Conservation (phyloP, 2,113 vertebrate genomes). For the Varanus komodoensis region DNA sequence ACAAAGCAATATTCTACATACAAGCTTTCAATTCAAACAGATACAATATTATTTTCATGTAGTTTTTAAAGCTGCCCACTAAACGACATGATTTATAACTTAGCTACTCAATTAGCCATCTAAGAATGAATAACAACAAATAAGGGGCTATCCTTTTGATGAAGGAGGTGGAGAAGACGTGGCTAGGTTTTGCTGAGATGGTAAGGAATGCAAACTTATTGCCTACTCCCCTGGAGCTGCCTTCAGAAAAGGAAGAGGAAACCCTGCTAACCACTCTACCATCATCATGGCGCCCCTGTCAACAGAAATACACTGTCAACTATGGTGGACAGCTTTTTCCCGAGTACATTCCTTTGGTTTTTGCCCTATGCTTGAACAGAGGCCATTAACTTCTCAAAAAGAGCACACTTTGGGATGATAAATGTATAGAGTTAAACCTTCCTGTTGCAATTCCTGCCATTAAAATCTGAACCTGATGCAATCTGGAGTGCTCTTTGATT, state of each 20-base stretch:
- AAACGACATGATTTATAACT: not conserved
- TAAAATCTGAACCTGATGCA: not conserved
- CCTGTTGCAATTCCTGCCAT: no score
- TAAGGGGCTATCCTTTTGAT: not conserved
- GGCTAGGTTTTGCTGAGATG: not conserved
- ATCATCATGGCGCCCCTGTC: not conserved
- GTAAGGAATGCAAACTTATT: not conserved
- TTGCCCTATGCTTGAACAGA: not conserved
- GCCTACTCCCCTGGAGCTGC: not conserved
- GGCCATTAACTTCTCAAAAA: not conserved
- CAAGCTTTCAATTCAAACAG: not conserved
- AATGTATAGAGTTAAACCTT: not conserved
- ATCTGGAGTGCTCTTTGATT: not conserved
- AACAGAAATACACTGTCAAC: not conserved
- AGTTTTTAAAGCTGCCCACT: fast-evolving
- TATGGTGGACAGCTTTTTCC: not conserved
- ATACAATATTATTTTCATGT: not conserved
- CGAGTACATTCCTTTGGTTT: not conserved
- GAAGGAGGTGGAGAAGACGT: not conserved
- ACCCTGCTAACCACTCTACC: not conserved
- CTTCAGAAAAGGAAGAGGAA: not conserved
- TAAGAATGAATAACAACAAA: not conserved
- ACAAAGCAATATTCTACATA: not conserved
- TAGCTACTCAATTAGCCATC: not conserved
- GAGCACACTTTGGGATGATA: not conserved